phyloP scores from a whole-genome alignment of 92 coral and sea anemone species.

The Zoanthus gigantus region DNA sequence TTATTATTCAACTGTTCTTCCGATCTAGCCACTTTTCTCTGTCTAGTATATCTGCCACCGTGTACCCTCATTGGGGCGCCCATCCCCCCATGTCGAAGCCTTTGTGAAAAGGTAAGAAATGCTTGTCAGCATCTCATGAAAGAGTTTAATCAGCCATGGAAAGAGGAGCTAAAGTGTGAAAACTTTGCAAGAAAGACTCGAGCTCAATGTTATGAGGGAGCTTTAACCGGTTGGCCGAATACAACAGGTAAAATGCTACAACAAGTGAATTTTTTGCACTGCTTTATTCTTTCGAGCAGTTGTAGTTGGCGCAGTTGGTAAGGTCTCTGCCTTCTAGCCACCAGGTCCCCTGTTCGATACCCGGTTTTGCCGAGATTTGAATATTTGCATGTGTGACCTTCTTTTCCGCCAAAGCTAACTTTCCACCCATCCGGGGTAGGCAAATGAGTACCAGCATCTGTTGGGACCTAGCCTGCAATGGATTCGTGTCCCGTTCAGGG shows the following conservation, averaged over 20 bases:
- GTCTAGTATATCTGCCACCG: constrained; percentile 28
- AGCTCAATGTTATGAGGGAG: constrained; percentile 18
- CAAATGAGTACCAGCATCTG: too few species aligned
- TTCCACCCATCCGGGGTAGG: too few species aligned
- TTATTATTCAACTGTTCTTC: constrained; percentile 29
- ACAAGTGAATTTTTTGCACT: neutral
- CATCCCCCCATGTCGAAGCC: constrained; percentile 22
- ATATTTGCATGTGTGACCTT: too few species aligned
- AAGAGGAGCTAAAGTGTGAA: constrained; percentile 20
- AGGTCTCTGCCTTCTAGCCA: too few species aligned
- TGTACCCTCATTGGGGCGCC: neutral
- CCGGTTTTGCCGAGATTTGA: too few species aligned
- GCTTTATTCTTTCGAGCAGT: neutral
- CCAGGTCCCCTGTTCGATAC: too few species aligned
- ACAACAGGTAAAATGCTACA: neutral
- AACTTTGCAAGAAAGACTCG: constrained; percentile 3
- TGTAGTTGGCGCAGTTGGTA: neutral
- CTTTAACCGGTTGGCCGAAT: neutral
- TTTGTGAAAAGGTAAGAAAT: constrained; percentile 24
- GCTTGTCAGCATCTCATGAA: constrained; percentile 24
- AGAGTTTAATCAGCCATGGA: constrained; percentile 33
- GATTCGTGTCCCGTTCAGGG: too few species aligned
- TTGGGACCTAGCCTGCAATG: too few species aligned
- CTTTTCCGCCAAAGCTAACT: too few species aligned
- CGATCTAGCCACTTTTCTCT: constrained; percentile 26